These are phyloP conservation scores for Genyomyrus donnyi DNA, from an alignment of 2,113 vertebrate genomes.

Conservation along the genomic window DNA sequence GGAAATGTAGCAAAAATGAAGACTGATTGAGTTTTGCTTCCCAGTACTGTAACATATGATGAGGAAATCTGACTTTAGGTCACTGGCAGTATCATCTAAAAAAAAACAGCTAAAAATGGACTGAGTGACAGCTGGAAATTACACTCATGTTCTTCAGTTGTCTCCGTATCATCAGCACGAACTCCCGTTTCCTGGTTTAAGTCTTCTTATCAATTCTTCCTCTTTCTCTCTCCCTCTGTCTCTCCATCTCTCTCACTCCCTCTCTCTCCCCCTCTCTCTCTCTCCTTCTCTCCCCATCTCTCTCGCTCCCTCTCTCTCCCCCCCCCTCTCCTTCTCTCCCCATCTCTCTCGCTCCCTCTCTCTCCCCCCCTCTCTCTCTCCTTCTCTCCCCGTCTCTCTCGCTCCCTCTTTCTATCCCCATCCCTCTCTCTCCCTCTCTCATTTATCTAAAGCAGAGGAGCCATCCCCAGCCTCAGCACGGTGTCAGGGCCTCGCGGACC, in stretches of 20 bases:
- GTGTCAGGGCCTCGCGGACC: background rate
- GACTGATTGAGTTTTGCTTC: background rate
- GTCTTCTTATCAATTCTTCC: background rate
- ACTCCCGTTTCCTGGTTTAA: background rate
- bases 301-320: too few relatives aligned
- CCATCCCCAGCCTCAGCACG: background rate
- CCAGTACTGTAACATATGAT: background rate
- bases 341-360: too few relatives aligned
- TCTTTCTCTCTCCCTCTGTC: background rate
- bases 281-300: too few relatives aligned
- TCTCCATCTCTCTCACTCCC: background rate
- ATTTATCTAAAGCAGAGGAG: background rate
- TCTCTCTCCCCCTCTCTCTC: too few relatives aligned
- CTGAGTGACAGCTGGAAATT: background rate
- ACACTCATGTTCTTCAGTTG: background rate
- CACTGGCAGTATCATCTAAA: background rate
- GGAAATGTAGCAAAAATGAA: background rate
- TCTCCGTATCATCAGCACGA: background rate
- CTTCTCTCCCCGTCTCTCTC: too few relatives aligned
- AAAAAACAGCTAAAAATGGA: background rate
- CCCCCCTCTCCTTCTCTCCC: background rate
- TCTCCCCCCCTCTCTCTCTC: too few relatives aligned
- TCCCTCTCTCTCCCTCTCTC: background rate
- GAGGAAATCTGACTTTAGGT: background rate
- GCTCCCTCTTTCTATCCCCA: background rate